phyloP scores from a whole-genome alignment of 2,113 vertebrate species.

The Microcebus jonahi region DNA sequence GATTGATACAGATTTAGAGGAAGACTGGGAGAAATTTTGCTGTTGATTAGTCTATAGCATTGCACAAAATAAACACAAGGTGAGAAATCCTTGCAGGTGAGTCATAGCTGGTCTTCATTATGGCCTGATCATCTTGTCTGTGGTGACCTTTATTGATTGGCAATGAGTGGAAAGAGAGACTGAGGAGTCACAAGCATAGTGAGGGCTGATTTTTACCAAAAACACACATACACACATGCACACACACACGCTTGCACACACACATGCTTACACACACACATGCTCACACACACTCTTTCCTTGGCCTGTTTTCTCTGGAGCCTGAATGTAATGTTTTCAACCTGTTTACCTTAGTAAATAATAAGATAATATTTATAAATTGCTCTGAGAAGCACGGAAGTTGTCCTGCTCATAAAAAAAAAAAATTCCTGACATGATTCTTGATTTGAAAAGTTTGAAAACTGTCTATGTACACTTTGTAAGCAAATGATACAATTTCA shows the following conservation, averaged over 20 bases:
- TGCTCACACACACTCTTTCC: no score
- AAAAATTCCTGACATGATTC: slow-evolving; percentile 37
- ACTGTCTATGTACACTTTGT: not conserved
- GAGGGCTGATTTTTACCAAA: not conserved
- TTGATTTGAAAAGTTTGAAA: slow-evolving; percentile 57
- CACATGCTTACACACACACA: no score
- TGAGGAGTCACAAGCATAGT: not conserved
- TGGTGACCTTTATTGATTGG: not conserved
- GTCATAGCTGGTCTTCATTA: not conserved
- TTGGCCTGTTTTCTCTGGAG: not conserved
- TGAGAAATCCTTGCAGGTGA: not conserved
- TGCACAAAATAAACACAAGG: not conserved
- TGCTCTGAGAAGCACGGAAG: not conserved
- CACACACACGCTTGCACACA: no score
- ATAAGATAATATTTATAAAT: slow-evolving; percentile 64
- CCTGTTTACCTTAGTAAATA: not conserved
- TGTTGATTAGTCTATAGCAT: not conserved
- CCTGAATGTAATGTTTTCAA: not conserved
- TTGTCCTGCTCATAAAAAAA: slow-evolving; percentile 27
- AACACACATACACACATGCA: no score
- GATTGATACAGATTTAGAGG: not conserved
- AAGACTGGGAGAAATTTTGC: not conserved
- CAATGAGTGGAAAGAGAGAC: not conserved
- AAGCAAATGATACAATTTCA: slow-evolving; percentile 44
- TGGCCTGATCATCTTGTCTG: not conserved